Evolutionary conservation across 1,140 invertebrate genomes (phyloP).

Genomic region (Heterodera carotae): DNA sequence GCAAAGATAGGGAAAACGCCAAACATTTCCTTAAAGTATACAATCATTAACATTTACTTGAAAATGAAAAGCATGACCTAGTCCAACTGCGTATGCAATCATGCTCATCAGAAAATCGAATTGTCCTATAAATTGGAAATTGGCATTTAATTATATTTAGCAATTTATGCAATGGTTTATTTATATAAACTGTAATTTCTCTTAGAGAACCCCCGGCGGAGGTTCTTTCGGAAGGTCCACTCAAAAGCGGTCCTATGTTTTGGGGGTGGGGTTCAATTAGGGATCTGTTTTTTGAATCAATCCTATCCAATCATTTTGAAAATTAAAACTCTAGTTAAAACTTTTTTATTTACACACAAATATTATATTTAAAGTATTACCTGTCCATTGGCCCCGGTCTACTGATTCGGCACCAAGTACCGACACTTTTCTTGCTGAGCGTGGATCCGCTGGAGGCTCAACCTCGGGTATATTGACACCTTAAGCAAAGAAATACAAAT

Average conservation of each 20-base stretch:
- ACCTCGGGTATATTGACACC: neutral
- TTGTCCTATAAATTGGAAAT: constrained; percentile 35
- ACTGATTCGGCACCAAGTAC: constrained; percentile 51
- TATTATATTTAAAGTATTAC: too few relatives aligned
- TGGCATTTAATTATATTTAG: constrained; percentile 22
- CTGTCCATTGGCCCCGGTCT: constrained; percentile 61
- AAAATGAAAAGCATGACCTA: constrained; percentile 65
- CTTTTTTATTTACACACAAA: too few relatives aligned
- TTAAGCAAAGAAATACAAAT: neutral
- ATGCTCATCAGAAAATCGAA: constrained; percentile 59
- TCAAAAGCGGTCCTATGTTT: too few relatives aligned
- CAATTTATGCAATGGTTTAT: too few relatives aligned
- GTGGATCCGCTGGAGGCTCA: constrained; percentile 11
- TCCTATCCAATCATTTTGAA: too few relatives aligned
- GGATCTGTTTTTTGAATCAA: too few relatives aligned
- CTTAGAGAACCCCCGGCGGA: too few relatives aligned
- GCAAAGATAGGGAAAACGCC: constrained; percentile 69
- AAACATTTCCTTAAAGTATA: constrained; percentile 66
- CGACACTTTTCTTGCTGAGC: constrained; percentile 47
- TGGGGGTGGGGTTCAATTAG: too few relatives aligned
- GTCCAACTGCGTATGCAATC: constrained; percentile 85
- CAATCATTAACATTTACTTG: constrained; percentile 1
- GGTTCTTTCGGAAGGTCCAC: too few relatives aligned
- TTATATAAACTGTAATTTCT: too few relatives aligned
- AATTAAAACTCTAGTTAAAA: too few relatives aligned